These are phyloP conservation scores for Amitus sp. DNA, from an alignment of 2,888 invertebrate species.

Conservation along the genomic window DNA sequence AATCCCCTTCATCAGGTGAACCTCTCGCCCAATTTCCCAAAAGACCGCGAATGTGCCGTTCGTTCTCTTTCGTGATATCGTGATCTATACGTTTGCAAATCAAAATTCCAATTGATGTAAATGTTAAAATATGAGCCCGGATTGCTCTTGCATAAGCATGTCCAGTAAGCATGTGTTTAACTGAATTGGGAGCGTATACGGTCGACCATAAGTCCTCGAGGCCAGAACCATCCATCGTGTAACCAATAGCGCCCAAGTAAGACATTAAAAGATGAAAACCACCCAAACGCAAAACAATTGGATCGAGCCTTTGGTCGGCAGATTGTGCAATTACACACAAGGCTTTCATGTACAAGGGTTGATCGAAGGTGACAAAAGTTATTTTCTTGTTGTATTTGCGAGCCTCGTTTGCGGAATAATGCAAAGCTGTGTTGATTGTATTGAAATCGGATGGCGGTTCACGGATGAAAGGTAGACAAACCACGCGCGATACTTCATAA, in stretches of 20 bases:
- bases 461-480: background rate
- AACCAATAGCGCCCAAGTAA: constrained; percentile 38
- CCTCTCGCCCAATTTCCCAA: background rate
- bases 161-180: constrained; percentile 37
- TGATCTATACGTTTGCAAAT: background rate
- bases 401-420: background rate
- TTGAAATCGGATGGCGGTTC: background rate
- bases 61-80: too few relatives aligned
- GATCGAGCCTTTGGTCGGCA: constrained; percentile 17
- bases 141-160: constrained; percentile 34
- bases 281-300: constrained; percentile 41
- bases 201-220: constrained; percentile 36
- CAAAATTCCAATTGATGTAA: constrained; percentile 21
- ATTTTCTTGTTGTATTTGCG: constrained; percentile 16
- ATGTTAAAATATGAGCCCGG: constrained; percentile 36
- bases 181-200: constrained; percentile 37
- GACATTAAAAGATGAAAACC: constrained; percentile 46
- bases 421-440: constrained; percentile 11
- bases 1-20: too few relatives aligned
- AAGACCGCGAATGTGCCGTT: too few relatives aligned
- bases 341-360: constrained; percentile 36
- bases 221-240: constrained; percentile 42
- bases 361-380: constrained; percentile 35
- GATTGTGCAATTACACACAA: constrained; percentile 16
- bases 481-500: background rate